Conservation (phyloP, 2,888 invertebrate genomes). For the Noctua comes region DNA sequence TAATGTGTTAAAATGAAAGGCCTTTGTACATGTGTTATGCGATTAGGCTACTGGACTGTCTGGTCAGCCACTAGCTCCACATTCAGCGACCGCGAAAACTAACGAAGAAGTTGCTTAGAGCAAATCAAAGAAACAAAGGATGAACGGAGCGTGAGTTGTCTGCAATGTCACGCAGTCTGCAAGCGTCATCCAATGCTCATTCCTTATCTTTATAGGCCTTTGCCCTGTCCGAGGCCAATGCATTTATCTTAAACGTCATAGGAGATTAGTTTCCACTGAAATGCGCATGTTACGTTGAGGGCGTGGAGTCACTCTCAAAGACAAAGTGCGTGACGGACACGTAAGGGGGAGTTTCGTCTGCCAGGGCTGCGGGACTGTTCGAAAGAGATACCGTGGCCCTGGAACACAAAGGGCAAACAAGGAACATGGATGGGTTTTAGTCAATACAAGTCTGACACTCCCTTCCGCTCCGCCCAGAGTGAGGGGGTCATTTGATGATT, state of each 20-base stretch:
- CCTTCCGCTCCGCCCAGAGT: too few relatives aligned
- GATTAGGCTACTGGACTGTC: too few relatives aligned
- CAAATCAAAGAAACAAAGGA: neutral
- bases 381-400: too few relatives aligned
- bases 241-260: neutral
- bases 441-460: too few relatives aligned
- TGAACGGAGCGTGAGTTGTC: neutral
- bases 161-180: neutral
- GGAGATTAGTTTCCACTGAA: neutral
- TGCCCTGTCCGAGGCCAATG: neutral
- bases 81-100: neutral
- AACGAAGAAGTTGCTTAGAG: neutral
- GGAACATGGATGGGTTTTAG: too few relatives aligned
- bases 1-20: too few relatives aligned
- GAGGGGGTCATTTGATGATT: too few relatives aligned
- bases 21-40: too few relatives aligned
- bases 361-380: too few relatives aligned
- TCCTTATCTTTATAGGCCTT: conserved; percentile 14
- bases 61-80: neutral
- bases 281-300: neutral
- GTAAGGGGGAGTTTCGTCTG: neutral
- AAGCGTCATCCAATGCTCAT: neutral
- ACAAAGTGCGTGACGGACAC: neutral
- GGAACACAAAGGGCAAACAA: too few relatives aligned
- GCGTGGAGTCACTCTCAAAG: neutral